Evolutionary conservation across 30 jellyfish, hydroid and myxozoan species (phyloP).

Genomic region (Hydractinia echinata): DNA sequence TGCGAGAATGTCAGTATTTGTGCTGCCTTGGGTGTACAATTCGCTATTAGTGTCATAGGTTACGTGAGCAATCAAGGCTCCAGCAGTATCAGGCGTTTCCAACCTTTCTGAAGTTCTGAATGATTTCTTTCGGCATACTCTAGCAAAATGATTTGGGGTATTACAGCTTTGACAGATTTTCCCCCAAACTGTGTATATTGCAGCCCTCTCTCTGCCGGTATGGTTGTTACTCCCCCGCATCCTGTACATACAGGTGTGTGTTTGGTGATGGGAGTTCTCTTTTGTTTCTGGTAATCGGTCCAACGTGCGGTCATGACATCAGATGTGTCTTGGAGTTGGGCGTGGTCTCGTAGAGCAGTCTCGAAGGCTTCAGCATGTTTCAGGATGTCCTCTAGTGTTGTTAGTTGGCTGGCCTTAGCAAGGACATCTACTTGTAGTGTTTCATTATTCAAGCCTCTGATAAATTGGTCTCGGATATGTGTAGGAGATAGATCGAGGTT

Average conservation of each 20-base stretch:
- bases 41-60: too few species aligned
- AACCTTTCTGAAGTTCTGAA: too few species aligned
- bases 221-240: slow-evolving; percentile 12
- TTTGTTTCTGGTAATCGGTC: background rate
- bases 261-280: background rate
- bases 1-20: too few species aligned
- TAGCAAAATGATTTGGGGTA: too few species aligned
- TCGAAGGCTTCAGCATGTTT: slow-evolving; percentile 26
- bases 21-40: too few species aligned
- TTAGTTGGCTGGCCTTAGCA: slow-evolving; percentile 25
- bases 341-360: background rate
- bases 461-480: background rate
- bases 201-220: background rate
- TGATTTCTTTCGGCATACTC: too few species aligned
- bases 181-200: background rate
- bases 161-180: background rate
- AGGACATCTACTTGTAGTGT: background rate
- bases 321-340: background rate
- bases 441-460: background rate
- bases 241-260: slow-evolving; percentile 22
- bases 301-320: slow-evolving; percentile 18
- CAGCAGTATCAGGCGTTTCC: too few species aligned
- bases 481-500: background rate
- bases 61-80: too few species aligned
- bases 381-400: slow-evolving; percentile 7